phyloP scores from a whole-genome alignment of 2,888 invertebrate species.

The Lasioglossum marginatum region DNA sequence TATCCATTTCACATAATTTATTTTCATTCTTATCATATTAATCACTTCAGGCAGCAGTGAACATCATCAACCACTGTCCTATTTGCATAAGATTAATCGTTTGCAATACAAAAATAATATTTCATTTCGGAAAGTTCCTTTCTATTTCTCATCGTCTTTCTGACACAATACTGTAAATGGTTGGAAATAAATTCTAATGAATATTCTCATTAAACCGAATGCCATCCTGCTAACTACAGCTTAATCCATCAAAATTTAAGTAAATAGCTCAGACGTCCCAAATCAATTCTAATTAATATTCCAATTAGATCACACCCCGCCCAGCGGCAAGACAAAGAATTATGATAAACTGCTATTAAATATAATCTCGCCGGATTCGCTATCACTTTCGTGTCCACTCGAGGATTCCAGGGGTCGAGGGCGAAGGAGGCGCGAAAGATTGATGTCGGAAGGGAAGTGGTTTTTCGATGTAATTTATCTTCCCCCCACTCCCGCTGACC shows the following conservation, averaged over 20 bases:
- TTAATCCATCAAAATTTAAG: neutral
- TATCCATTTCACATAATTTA: neutral
- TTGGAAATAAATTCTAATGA: neutral
- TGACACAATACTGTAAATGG: neutral
- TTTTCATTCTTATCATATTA: neutral
- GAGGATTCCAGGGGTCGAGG: neutral
- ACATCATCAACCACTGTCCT: neutral
- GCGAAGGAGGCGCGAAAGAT: neutral
- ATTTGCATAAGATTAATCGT: neutral
- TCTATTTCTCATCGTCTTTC: neutral
- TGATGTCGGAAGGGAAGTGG: neutral
- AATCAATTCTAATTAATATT: neutral
- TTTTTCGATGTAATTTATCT: slow-evolving; percentile 10
- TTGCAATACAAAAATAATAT: neutral
- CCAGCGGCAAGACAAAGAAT: neutral
- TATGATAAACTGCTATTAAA: neutral
- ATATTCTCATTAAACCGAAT: neutral
- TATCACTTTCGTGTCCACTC: neutral
- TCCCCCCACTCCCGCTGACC: neutral
- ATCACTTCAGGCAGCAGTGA: neutral
- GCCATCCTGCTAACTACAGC: neutral
- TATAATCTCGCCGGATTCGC: neutral
- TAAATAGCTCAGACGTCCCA: neutral
- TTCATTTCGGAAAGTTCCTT: neutral
- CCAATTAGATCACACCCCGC: neutral